A percentile compares a stretch with the other conserved stretches of the same genome.
These are phyloP conservation scores for Novumbra hubbsi DNA, from an alignment of 2,797 vertebrate genomes.

Conservation along the genomic window DNA sequence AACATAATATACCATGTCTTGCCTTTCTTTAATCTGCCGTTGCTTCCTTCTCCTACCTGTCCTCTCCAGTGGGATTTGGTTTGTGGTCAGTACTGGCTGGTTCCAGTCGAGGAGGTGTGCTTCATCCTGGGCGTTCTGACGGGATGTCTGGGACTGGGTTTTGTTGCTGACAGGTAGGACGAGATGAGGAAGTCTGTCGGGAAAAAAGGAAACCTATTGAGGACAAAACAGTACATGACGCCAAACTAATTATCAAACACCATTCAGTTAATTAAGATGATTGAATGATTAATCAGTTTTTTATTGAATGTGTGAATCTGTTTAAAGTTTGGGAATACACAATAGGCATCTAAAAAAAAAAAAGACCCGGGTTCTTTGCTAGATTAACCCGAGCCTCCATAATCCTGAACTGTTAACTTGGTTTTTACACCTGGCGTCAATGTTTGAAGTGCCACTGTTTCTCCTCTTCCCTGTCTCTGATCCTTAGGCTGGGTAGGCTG, in stretches of 20 bases:
- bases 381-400: neutral
- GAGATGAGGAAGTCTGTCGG: neutral
- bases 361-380: neutral
- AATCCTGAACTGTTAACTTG: neutral
- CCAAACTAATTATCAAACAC: neutral
- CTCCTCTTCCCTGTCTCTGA: neutral
- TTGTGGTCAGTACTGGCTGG: constrained; percentile 84
- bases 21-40: neutral
- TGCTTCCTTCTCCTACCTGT: neutral
- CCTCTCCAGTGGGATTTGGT: constrained; percentile 85
- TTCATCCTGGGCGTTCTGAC: constrained; percentile 84
- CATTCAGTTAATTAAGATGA: neutral
- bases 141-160: constrained; percentile 81
- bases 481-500: constrained; percentile 77
- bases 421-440: neutral
- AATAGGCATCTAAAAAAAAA: neutral
- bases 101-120: constrained; percentile 87
- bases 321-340: neutral
- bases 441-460: neutral
- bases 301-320: neutral
- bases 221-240: neutral
- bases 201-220: neutral
- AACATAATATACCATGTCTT: constrained; percentile 6
- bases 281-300: neutral
- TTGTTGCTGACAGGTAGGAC: constrained; percentile 82